Conservation (phyloP, 2,113 vertebrate species). For the Rhynchomys soricoides region DNA sequence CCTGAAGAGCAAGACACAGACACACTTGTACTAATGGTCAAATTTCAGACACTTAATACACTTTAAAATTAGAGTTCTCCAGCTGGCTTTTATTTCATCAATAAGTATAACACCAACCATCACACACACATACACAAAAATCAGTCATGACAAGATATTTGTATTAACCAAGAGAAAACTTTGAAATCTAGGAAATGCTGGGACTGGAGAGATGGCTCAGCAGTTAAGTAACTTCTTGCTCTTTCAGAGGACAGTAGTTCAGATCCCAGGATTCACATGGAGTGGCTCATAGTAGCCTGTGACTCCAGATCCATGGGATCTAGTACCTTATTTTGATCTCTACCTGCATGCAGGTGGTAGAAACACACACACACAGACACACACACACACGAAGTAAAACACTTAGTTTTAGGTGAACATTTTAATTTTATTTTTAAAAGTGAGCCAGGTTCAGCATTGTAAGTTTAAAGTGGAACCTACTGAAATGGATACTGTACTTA, state of each 20-base stretch:
- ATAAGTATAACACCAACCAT: neutral
- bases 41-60: constrained; percentile 18
- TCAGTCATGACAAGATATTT: neutral
- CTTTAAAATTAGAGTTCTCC: neutral
- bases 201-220: neutral
- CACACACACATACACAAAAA: neutral
- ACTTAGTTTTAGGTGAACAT: neutral
- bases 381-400: neutral
- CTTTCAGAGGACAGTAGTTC: neutral
- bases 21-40: neutral
- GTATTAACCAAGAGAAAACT: constrained; percentile 6
- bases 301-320: neutral
- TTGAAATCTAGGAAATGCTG: neutral
- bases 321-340: neutral
- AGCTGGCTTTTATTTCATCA: neutral
- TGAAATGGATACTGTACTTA: neutral
- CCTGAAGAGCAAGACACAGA: neutral
- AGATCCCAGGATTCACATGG: neutral
- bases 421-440: neutral
- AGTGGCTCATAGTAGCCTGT: neutral
- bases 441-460: neutral
- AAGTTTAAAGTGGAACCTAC: neutral
- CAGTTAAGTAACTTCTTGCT: neutral
- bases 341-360: neutral
- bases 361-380: too few species aligned